A percentile compares a stretch with the other conserved stretches of the same genome.
These are phyloP conservation scores for Luidia sarsii DNA, from an alignment of 53 echinoderm and acorn worm species.

Conservation along the genomic window DNA sequence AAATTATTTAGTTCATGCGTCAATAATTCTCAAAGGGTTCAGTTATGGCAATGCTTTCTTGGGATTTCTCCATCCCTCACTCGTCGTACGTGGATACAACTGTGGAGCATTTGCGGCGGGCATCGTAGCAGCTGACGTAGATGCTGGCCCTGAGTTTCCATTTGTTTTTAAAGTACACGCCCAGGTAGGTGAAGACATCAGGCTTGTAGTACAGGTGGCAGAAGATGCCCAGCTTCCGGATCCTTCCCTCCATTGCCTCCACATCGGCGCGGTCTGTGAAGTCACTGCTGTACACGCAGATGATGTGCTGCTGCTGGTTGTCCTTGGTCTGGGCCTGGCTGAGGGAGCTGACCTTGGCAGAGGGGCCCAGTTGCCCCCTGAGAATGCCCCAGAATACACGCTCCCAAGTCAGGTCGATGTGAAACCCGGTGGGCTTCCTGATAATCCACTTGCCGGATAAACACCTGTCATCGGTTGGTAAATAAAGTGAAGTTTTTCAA, in stretches of 20 bases:
- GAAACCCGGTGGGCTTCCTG: background rate
- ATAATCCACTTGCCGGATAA: slow-evolving; percentile 61
- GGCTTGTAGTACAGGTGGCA: slow-evolving; percentile 58
- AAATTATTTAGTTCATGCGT: too few species aligned
- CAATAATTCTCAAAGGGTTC: too few species aligned
- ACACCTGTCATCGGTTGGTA: background rate
- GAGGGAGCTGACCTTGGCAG: slow-evolving; percentile 51
- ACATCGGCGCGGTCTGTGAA: slow-evolving; percentile 43
- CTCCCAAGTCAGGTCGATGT: slow-evolving; percentile 53
- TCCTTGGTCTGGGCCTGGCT: background rate
- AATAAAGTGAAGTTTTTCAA: too few species aligned
- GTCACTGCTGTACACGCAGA: slow-evolving; percentile 58
- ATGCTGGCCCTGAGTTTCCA: slow-evolving; percentile 51
- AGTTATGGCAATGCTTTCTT: too few species aligned
- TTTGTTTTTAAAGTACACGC: slow-evolving; percentile 50
- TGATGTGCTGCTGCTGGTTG: background rate
- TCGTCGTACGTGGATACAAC: slow-evolving; percentile 9
- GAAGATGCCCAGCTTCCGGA: slow-evolving; percentile 41
- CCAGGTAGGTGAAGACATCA: slow-evolving; percentile 55
- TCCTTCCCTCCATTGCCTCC: slow-evolving; percentile 17
- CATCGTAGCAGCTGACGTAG: slow-evolving; percentile 39
- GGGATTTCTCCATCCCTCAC: background rate
- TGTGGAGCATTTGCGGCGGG: slow-evolving; percentile 12
- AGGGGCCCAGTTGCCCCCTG: slow-evolving; percentile 19
- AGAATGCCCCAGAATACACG: slow-evolving; percentile 36